phyloP scores from a whole-genome alignment of 2,113 vertebrate species.

The Siniperca chuatsi region DNA sequence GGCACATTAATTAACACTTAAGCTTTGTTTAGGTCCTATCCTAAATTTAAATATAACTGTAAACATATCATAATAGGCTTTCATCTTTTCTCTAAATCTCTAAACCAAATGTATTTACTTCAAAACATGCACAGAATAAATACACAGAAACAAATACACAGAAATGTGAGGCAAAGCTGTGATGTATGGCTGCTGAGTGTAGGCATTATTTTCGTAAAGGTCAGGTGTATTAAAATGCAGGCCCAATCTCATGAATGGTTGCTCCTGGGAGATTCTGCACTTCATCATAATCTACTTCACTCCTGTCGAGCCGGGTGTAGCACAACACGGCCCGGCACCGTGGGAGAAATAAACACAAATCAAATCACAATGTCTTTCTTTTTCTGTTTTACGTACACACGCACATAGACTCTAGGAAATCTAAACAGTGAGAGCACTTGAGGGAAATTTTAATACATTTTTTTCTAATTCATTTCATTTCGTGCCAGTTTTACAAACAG shows the following conservation, averaged over 20 bases:
- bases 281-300: constrained; percentile 46
- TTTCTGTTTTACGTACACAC: constrained; percentile 5
- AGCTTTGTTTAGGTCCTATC: neutral
- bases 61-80: neutral
- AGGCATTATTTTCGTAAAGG: constrained; percentile 51
- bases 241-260: constrained; percentile 48
- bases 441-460: neutral
- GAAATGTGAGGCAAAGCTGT: neutral
- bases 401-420: neutral
- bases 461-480: neutral
- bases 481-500: constrained; percentile 17
- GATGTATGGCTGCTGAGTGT: constrained; percentile 30
- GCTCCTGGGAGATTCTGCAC: constrained; percentile 27
- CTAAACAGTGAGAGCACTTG: neutral
- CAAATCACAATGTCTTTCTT: neutral
- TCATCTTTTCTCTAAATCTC: neutral
- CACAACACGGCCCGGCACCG: neutral
- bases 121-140: neutral
- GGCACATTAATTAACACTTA: neutral
- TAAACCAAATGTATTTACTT: constrained; percentile 6
- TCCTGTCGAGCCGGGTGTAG: neutral
- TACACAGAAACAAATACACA: constrained; percentile 2
- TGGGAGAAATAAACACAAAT: constrained; percentile 12
- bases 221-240: constrained; percentile 48
- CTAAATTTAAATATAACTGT: neutral